Evolutionary conservation across 2,113 vertebrate genomes (phyloP).

Genomic region (Trematomus loennbergii): DNA sequence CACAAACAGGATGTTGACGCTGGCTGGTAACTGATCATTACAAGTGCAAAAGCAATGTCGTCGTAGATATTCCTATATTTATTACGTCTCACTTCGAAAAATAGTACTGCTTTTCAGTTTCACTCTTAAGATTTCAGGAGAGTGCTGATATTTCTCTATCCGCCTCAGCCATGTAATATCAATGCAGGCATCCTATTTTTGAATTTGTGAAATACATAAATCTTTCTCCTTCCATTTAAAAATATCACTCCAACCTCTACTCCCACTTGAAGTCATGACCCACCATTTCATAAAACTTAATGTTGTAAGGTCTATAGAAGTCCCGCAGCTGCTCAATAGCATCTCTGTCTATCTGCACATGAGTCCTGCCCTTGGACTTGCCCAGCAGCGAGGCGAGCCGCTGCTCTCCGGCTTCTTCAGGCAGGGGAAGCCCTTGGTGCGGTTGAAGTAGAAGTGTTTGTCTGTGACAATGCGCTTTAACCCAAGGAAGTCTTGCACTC

Average conservation of each 20-base stretch:
- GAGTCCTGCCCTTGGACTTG: conserved; percentile 95
- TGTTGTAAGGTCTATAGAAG: conserved; percentile 94
- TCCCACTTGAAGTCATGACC: conserved; percentile 97
- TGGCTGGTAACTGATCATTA: conserved; percentile 42
- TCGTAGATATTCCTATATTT: conserved; percentile 28
- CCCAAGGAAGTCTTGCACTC: conserved; percentile 94
- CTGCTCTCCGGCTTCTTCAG: conserved; percentile 90
- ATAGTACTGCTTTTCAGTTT: conserved; percentile 26
- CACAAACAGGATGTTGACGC: conserved; percentile 48
- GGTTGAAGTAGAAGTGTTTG: conserved; percentile 98
- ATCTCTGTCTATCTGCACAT: conserved; percentile 93
- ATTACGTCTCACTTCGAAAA: conserved; percentile 38
- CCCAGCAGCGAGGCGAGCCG: conserved; percentile 91
- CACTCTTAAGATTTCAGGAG: conserved; percentile 22
- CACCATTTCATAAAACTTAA: conserved; percentile 94
- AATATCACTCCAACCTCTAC: conserved; percentile 59
- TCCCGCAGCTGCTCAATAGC: conserved; percentile 94
- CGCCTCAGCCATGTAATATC: not conserved
- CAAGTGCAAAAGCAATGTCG: conserved; percentile 49
- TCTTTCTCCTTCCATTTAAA: conserved; percentile 34
- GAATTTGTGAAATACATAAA: conserved; percentile 42
- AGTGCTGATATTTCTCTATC: conserved; percentile 33
- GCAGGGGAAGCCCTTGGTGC: conserved; percentile 96
- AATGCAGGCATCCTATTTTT: conserved; percentile 13
- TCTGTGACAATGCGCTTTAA: conserved; percentile 92